Evolutionary conservation across 2,113 vertebrate genomes (phyloP).

Genomic region (Otus sunia): DNA sequence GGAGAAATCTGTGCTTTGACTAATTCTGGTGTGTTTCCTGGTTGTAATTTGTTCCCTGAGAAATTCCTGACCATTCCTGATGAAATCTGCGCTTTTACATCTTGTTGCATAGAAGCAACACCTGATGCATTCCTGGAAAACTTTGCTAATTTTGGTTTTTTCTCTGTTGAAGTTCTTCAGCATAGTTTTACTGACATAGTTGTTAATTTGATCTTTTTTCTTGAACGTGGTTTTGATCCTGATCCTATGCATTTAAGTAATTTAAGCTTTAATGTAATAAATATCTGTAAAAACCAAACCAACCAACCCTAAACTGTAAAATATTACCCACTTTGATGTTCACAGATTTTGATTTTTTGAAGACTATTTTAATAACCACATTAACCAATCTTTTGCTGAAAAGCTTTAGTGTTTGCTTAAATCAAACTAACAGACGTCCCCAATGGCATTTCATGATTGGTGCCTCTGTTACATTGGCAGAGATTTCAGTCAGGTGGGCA

Average conservation of each 20-base stretch:
- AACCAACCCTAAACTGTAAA: neutral
- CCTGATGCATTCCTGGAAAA: neutral
- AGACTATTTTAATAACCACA: neutral
- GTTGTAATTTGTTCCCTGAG: neutral
- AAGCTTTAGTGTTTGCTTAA: neutral
- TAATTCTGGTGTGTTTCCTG: neutral
- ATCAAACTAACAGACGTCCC: neutral
- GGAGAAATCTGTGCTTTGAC: neutral
- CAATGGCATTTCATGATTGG: neutral
- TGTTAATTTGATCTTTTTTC: neutral
- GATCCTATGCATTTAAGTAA: neutral
- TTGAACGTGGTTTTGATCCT: neutral
- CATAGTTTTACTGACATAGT: neutral
- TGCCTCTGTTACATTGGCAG: neutral
- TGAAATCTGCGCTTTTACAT: neutral
- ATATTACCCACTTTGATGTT: neutral
- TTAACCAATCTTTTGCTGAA: neutral
- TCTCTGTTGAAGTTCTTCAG: neutral
- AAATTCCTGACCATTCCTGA: neutral
- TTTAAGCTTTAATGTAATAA: neutral
- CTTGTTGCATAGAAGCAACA: neutral
- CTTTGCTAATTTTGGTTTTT: neutral
- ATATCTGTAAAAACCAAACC: neutral
- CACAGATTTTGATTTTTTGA: neutral
- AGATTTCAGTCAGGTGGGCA: neutral